Percentiles rank a stretch among this genome's conserved stretches.
These are phyloP conservation scores for Lasaia peninsularis DNA, from an alignment of 1,140 invertebrate genomes.

Conservation along the genomic window DNA sequence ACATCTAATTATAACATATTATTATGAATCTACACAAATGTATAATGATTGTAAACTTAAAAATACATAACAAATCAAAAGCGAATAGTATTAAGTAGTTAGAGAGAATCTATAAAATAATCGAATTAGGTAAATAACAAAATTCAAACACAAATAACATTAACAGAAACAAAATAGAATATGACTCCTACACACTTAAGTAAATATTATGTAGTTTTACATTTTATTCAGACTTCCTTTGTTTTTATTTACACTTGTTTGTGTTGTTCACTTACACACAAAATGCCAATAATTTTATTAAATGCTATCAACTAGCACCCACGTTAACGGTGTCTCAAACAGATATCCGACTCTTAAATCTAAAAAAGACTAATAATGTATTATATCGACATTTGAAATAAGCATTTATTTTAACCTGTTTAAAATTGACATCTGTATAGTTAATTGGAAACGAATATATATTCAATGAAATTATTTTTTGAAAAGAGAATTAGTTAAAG, in stretches of 20 bases:
- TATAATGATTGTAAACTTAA: slow-evolving; percentile 62
- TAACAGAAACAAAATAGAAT: slow-evolving; percentile 55
- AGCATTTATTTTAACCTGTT: too few species aligned
- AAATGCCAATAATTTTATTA: background rate
- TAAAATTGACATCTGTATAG: too few species aligned
- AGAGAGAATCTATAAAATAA: slow-evolving; percentile 49
- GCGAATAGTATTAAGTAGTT: slow-evolving; percentile 49
- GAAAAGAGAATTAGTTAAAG: too few species aligned
- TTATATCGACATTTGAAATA: background rate
- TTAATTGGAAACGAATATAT: too few species aligned
- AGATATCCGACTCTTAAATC: background rate
- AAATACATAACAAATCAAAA: slow-evolving; percentile 72
- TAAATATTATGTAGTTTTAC: slow-evolving; percentile 1
- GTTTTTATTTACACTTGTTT: slow-evolving; percentile 2
- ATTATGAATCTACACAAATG: slow-evolving; percentile 18
- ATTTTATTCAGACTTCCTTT: slow-evolving; percentile 2
- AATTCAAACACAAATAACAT: slow-evolving; percentile 60
- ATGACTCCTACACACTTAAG: slow-evolving; percentile 13
- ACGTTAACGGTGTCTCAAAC: background rate
- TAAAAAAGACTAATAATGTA: background rate
- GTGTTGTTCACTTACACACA: background rate
- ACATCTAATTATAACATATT: slow-evolving; percentile 6
- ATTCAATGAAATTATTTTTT: too few species aligned
- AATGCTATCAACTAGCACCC: background rate
- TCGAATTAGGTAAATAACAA: slow-evolving; percentile 49